Conservation (phyloP, 1,140 invertebrate species). For the Sycobia sp. region DNA sequence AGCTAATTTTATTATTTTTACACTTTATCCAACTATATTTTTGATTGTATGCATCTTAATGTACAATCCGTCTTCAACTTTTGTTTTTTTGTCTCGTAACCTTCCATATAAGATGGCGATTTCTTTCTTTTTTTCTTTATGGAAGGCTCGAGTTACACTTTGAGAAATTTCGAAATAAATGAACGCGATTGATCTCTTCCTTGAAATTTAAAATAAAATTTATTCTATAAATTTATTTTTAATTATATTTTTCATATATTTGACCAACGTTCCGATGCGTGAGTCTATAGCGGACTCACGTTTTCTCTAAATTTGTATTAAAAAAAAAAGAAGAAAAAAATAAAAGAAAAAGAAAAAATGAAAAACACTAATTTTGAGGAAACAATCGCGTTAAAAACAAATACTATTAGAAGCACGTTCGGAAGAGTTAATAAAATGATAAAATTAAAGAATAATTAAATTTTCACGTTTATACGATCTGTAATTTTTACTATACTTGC, state of each 20-base stretch:
- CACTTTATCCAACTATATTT: conserved; percentile 46
- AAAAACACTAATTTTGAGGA: no score
- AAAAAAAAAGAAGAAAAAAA: no score
- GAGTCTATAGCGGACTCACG: no score
- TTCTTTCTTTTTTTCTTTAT: conserved; percentile 4
- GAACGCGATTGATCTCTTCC: no score
- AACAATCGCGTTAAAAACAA: not conserved
- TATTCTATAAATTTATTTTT: not conserved
- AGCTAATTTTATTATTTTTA: conserved; percentile 60
- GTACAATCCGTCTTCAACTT: conserved; percentile 50
- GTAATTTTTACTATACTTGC: not conserved
- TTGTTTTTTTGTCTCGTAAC: conserved; percentile 21
- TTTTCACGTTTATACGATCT: conserved; percentile 14
- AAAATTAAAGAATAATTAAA: not conserved
- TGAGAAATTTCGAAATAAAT: conserved; percentile 7
- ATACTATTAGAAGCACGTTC: not conserved
- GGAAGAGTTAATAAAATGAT: not conserved
- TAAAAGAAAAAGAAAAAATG: no score
- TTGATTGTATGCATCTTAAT: conserved; percentile 50
- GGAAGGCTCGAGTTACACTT: conserved; percentile 19
- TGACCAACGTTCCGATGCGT: no score
- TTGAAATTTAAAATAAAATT: not conserved
- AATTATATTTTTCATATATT: no score
- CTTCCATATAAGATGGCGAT: conserved; percentile 4
- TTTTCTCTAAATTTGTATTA: no score